These are phyloP conservation scores for Teleopsis dalmanni DNA, from an alignment of 1,140 invertebrate species.

Conservation along the genomic window DNA sequence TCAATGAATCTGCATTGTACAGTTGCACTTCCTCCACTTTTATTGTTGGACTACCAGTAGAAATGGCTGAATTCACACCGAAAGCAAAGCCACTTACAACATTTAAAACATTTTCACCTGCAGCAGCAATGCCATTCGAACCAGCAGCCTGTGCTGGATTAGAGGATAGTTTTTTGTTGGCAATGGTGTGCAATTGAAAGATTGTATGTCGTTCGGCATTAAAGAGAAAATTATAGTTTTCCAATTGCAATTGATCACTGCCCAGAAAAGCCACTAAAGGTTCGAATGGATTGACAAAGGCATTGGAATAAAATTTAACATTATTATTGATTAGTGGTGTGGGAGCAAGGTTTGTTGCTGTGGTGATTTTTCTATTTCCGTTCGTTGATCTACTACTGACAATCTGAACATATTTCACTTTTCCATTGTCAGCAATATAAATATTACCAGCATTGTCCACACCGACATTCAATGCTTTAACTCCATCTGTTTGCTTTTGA, in stretches of 20 bases:
- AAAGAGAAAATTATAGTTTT: constrained; percentile 38
- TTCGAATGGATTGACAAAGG: constrained; percentile 8
- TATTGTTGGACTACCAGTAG: constrained; percentile 1
- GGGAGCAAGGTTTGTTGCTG: not conserved
- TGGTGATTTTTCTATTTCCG: not conserved
- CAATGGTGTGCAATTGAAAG: constrained; percentile 29
- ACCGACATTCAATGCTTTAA: not conserved
- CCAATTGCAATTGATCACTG: constrained; percentile 19
- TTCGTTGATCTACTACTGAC: too few relatives aligned
- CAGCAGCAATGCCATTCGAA: constrained; percentile 8
- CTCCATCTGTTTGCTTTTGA: not conserved
- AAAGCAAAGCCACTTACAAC: constrained; percentile 28
- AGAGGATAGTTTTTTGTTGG: constrained; percentile 1
- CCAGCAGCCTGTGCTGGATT: not conserved
- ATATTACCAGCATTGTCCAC: not conserved
- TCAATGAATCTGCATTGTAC: constrained; percentile 32
- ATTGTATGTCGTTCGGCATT: constrained; percentile 38
- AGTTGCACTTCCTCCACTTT: constrained; percentile 18
- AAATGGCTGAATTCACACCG: constrained; percentile 18
- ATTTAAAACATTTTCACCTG: constrained; percentile 14
- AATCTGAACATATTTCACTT: too few relatives aligned
- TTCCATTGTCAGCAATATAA: not conserved
- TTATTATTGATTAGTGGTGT: not conserved
- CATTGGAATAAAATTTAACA: not conserved
- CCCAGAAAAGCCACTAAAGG: constrained; percentile 6